Percentiles rank a stretch among this genome's conserved stretches.
Conservation (phyloP, 1,140 invertebrate species). For the Pissodes strobi region DNA sequence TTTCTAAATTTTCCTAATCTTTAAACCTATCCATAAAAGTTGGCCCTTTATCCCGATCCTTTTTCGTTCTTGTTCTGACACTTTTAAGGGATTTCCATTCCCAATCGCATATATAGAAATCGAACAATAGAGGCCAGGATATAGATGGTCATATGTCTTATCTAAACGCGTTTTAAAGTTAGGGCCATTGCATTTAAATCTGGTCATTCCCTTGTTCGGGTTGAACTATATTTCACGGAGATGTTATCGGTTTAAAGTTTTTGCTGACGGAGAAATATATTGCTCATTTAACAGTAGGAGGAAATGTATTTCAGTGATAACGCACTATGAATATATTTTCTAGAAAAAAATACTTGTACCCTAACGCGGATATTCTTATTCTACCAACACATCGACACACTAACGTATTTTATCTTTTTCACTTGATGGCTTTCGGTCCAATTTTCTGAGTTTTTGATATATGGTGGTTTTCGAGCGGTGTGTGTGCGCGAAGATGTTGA, state of each 20-base stretch:
- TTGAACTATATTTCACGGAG: conserved; percentile 21
- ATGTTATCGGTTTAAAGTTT: conserved; percentile 32
- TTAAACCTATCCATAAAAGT: conserved; percentile 25
- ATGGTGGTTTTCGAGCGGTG: too few species aligned
- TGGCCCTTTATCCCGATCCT: conserved; percentile 17
- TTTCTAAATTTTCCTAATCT: too few species aligned
- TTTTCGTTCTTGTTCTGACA: conserved; percentile 26
- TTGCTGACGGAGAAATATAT: background rate
- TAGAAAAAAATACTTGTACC: too few species aligned
- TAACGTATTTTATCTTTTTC: too few species aligned
- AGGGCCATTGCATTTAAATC: conserved; percentile 53
- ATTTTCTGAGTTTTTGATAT: too few species aligned
- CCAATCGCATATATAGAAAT: conserved; percentile 29
- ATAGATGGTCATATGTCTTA: conserved; percentile 51
- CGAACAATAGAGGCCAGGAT: conserved; percentile 44
- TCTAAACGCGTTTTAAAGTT: conserved; percentile 52
- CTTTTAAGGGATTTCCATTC: conserved; percentile 36
- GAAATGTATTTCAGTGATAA: too few species aligned
- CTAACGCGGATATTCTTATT: too few species aligned
- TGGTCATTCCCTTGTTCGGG: conserved; percentile 43
- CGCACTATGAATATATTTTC: too few species aligned
- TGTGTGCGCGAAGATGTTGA: too few species aligned
- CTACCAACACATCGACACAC: too few species aligned
- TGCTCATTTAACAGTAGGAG: background rate
- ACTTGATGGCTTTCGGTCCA: too few species aligned